Evolutionary conservation across 2,797 vertebrate species (phyloP), one percentile per base, ranked within the genome.

Genomic region (Gephyroberyx darwinii): DNA sequence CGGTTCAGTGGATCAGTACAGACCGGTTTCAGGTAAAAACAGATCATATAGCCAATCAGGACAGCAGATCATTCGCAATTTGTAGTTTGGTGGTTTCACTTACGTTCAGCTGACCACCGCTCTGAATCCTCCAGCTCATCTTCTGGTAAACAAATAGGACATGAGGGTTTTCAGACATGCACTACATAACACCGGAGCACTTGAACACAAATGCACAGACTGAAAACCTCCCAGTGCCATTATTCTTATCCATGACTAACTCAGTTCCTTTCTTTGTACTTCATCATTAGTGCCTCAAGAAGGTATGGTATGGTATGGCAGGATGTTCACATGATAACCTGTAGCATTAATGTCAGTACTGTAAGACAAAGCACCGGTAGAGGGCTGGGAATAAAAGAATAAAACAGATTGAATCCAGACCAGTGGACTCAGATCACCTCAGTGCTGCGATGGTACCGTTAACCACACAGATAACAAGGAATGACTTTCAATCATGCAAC

Each of bases 101-200:
- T 75, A 94, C 93, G 70, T 81, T 91, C 85, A 5, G 69, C 31
- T 31, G 87, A 79, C 89, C 89, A 91, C 12, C 0, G 77, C 57
- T 91, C 88, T 19, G 84, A 84, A 39, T 90, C 87, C 33, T 90
- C 89, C 72, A 84, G 39, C 16, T 93, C 92, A 30, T 68, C 19
- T 43, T 93, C 90, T 91, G 74, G 16, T 35, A 74, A 63, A 66
- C 74, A 82, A 3, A 78, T 13, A 65, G 16, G 2, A 58, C 6
- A 63, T 4, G 77, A 13, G 67, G 26, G 26, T 26, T 26, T 26
- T 26, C 26, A 26, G 3, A 64, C 19, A 20, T 59, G 56, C 5
- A 72, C 10, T 30, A 45, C 60, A 48, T 31, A 8, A 67, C 26
- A 60, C 1, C 26, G 16, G 1, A 10, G 16, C 4, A 20, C 2